These are phyloP conservation scores for Phyto melanocephala DNA, from an alignment of 2,888 invertebrate genomes.

Conservation along the genomic window DNA sequence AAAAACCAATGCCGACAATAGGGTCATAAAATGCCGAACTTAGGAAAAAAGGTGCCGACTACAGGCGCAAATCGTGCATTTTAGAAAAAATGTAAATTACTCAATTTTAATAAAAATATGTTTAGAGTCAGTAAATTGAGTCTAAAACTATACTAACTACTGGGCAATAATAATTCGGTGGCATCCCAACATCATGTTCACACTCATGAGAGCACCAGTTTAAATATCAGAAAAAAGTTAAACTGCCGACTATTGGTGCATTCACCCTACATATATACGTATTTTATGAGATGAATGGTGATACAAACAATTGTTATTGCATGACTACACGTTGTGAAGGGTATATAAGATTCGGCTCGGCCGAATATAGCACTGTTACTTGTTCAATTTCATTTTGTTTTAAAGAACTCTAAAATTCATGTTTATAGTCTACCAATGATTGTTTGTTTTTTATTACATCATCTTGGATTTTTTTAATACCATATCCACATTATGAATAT, in stretches of 20 bases:
- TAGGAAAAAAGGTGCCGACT: not conserved
- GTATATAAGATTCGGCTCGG: no score
- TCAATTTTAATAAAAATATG: not conserved
- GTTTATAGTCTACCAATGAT: no score
- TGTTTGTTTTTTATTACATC: no score
- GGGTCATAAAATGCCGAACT: not conserved
- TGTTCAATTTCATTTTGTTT: no score
- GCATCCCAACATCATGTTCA: not conserved
- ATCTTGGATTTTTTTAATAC: no score
- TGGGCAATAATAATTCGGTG: not conserved
- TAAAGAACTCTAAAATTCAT: no score
- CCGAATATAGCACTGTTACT: no score
- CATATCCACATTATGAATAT: no score
- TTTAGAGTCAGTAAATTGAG: not conserved
- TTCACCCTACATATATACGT: no score
- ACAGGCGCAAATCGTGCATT: not conserved
- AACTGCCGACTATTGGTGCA: conserved; percentile 14
- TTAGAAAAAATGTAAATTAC: not conserved
- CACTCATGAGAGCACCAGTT: not conserved
- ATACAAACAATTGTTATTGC: no score
- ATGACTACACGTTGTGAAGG: no score
- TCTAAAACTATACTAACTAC: not conserved
- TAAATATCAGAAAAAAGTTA: not conserved
- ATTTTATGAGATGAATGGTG: no score
- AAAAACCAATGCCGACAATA: conserved; percentile 1